Base-by-base conservation (phyloP, 2,888 invertebrate species). In the Cheilosia pagana region DNA sequence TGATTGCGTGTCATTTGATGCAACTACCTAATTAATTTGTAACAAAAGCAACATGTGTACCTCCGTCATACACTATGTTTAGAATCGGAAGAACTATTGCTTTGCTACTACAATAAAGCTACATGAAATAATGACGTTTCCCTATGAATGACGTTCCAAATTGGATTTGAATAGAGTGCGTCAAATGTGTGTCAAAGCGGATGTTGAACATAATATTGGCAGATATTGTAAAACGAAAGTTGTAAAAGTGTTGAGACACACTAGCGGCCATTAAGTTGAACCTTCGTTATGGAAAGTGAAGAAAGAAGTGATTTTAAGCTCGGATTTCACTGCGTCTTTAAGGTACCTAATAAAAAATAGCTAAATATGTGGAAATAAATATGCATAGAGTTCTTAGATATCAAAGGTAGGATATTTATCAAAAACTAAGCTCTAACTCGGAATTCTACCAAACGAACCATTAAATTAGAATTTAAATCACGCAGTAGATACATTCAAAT, bases 161-260 rank as follows among this genome's bases (percentile, higher is more conserved):
- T 83, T 74, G 41, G 57, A 48, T 76, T 67, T 83, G 52, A 83
- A 83, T 78, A 65, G 78, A 78, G 31, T n/a, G n/a, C n/a, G n/a
- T 31, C 53, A 10, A 53, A 7, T 45, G 39, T 25, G 50, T 21
- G 4, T 52, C n/a, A 59, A 78, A 41, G 28, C 78, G 83, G 74
- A 83, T 83, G 78, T 65, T 77, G n/a, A n/a, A n/a, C 48, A 10
- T 6, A 53, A 68, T 35, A 65, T 43, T 19, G 53, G 28, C 35
- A 23, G 41, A 21, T 4, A 35, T 28, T 55, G 19, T 2, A 31
- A 16, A 21, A 62, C n/a, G 3, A 23, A 35, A 50, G 31, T 31
- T n/a, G 21, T 71, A 31, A 41, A 43, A 41, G 62, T 16, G 2
- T 35, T 35, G 48, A 3, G 7, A n/a, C 45, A 67, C 75, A 75